Base-by-base conservation (phyloP, 2,888 invertebrate species). In the Philereme transversata region DNA sequence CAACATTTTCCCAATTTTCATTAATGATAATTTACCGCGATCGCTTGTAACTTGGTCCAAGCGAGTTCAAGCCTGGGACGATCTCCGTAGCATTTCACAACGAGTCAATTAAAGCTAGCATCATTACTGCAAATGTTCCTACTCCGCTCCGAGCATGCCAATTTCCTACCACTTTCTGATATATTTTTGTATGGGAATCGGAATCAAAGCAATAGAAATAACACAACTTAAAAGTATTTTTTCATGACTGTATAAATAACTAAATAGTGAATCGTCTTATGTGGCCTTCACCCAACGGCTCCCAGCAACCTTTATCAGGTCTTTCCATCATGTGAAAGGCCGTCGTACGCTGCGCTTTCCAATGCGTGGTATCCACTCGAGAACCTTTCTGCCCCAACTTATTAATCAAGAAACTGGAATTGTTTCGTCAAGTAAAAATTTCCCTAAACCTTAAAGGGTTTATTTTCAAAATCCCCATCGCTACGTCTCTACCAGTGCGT, bases 21-120 rank as follows among this genome's bases (percentile, higher is more conserved):
- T 45, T 10, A 5, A 45, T 45, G 11, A 9, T 9, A 41, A 8
- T 9, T 40, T 3, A 11, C 53, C 77, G 78, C 79, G 66, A 4
- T n/a, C 74, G 71, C 79, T 63, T 60, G 4, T 73, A 55, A 60
- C 62, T 73, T 51, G 56, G 35, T 8, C 71, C 69, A 54, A 40
- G 47, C 64, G 60, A 57, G 51, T 59, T 60, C 65, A 70, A 68
- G 52, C 52, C 71, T 76, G 75, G 75, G 72, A 74, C 66, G 64
- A 59, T 64, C 65, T 66, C 69, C 76, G 77, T 77, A 79, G 79
- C 81, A 82, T 86, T 88, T 84, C 83, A 79, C 83, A 83, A 86
- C 86, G 77, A 85, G 84, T 87, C 88, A 87, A 88, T 87, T 88
- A 86, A 83, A 84, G 65, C 73, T 65, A 69, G 66, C 80, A 78